A percentile compares a stretch with the other conserved stretches of the same genome.
phyloP scores from a whole-genome alignment of 1,140 invertebrate genomes.

The Plutomurus gul region DNA sequence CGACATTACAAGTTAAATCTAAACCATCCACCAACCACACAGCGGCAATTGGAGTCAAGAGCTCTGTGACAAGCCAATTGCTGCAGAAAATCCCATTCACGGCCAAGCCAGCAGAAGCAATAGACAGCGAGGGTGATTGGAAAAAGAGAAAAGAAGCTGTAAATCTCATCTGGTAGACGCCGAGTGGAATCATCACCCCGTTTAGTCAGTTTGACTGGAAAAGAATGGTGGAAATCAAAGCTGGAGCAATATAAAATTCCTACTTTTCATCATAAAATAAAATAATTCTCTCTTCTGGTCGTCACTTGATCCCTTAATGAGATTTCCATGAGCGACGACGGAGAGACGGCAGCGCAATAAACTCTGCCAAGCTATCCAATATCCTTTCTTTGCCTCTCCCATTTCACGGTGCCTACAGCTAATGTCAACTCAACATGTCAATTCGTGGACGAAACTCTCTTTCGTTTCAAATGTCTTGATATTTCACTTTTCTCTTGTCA shows the following conservation, averaged over 20 bases:
- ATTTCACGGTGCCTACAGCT: too few relatives aligned
- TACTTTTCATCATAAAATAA: constrained; percentile 8
- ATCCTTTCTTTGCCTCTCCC: neutral
- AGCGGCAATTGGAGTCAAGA: too few relatives aligned
- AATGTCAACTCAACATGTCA: neutral
- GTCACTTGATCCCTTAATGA: constrained; percentile 32
- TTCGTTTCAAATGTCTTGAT: neutral
- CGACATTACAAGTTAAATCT: too few relatives aligned
- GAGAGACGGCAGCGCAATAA: neutral
- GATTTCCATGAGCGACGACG: neutral
- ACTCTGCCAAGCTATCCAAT: neutral
- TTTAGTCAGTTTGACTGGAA: too few relatives aligned
- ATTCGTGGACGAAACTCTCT: neutral
- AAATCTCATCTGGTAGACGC: neutral
- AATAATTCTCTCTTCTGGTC: neutral
- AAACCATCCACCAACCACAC: too few relatives aligned
- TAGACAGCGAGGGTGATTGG: neutral
- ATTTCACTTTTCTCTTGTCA: too few relatives aligned
- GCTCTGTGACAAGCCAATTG: too few relatives aligned
- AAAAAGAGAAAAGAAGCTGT: neutral
- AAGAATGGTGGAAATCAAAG: too few relatives aligned
- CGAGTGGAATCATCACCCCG: neutral
- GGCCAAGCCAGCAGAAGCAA: too few relatives aligned
- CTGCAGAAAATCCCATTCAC: too few relatives aligned
- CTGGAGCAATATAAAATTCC: constrained; percentile 1